Conservation (phyloP, 2,888 invertebrate genomes). For the Hartigia nigra region DNA sequence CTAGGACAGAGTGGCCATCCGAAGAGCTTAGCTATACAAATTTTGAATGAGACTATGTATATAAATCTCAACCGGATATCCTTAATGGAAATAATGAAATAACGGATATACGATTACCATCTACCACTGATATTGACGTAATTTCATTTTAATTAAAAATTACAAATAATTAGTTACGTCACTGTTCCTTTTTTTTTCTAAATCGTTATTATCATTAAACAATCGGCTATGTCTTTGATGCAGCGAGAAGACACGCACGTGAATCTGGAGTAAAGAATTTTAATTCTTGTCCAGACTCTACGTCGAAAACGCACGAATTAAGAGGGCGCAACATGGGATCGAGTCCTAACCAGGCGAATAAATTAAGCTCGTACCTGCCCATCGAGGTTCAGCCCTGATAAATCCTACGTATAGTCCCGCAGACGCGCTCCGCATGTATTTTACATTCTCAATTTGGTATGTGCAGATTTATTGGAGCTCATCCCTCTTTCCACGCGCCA, state of each 20-base stretch:
- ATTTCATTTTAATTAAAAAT: background rate
- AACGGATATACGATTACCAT: background rate
- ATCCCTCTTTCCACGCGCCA: conserved; percentile 16
- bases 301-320: conserved; percentile 43
- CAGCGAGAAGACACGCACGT: background rate
- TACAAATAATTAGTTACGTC: background rate
- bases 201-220: background rate
- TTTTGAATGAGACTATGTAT: background rate
- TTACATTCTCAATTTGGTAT: conserved; percentile 62
- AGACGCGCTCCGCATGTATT: conserved; percentile 54
- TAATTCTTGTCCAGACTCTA: background rate
- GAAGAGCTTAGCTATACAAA: background rate
- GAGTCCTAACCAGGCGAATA: conserved; percentile 36
- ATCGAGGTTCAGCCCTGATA: conserved; percentile 54
- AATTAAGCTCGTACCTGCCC: conserved; percentile 52
- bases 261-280: background rate
- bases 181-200: background rate
- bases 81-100: background rate
- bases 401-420: conserved; percentile 46
- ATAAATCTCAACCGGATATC: background rate
- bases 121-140: background rate
- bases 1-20: background rate
- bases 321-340: conserved; percentile 38
- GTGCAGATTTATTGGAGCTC: conserved; percentile 58
- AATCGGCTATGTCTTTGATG: background rate